phyloP scores from a whole-genome alignment of 1,140 invertebrate genomes.

The Tribolium madens region DNA sequence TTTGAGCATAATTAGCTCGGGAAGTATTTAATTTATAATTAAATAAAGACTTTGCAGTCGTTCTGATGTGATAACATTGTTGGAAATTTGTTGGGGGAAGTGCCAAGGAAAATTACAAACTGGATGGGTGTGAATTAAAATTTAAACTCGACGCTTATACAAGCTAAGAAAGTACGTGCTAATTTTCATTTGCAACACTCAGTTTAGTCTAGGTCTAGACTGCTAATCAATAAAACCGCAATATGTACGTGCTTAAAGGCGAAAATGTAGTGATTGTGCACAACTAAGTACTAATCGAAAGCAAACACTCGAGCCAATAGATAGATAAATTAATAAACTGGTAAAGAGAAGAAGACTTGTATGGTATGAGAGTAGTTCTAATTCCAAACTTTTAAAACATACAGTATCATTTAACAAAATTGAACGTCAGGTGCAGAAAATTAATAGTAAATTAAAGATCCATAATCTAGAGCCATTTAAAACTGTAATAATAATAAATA shows the following conservation, averaged over 20 bases:
- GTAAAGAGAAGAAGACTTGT: not conserved
- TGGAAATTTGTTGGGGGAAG: constrained; percentile 40
- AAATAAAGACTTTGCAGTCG: constrained; percentile 36
- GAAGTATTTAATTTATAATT: constrained; percentile 27
- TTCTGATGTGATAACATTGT: constrained; percentile 45
- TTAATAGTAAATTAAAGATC: not conserved
- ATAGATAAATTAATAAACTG: too few relatives aligned
- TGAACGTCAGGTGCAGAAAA: not conserved
- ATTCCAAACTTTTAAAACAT: not conserved
- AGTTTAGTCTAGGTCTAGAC: constrained; percentile 23
- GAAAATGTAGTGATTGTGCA: not conserved
- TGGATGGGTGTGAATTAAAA: constrained; percentile 37
- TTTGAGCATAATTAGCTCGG: constrained; percentile 37
- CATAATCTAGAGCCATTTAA: not conserved
- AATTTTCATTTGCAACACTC: constrained; percentile 33
- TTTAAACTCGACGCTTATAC: constrained; percentile 19
- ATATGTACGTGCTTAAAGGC: constrained; percentile 33
- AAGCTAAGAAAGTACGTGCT: constrained; percentile 18
- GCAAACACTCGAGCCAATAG: too few relatives aligned
- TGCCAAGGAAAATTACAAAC: constrained; percentile 48
- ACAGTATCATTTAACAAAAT: not conserved
- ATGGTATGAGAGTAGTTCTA: not conserved
- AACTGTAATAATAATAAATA: too few relatives aligned
- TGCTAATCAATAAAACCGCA: constrained; percentile 40
- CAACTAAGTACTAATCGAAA: constrained; percentile 3